Base-by-base conservation (phyloP, 1,140 invertebrate species). In the Drosophila funebris region DNA sequence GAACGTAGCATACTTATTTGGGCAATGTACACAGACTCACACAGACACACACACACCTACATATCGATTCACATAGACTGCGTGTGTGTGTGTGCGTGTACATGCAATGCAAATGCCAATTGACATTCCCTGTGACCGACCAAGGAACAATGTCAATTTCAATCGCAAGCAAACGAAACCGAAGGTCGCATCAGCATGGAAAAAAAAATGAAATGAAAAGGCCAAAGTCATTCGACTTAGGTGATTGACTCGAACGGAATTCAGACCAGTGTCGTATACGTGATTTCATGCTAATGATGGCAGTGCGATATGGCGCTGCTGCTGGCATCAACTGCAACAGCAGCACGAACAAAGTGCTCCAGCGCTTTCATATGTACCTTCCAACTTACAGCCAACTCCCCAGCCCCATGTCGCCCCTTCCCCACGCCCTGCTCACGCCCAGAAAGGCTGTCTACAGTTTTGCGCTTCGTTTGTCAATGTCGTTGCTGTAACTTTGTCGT, bases 391-490 rank as follows among this genome's bases (percentile, higher is more conserved):
- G n/a, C 16, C 18, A n/a, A n/a, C n/a, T n/a, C 4, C 8, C 13
- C 11, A 6, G 18, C 60, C 16, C 52, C n/a, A 22, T 13, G 37
- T 27, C 29, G 2, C 9, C 20, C 14, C 16, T 7, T 4, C 7
- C 52, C 4, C 37, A 0, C 20, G 9, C 7, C 37, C 54, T 29
- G 8, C 14, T 18, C 13, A 9, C 37, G 8, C 43, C 43, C 46
- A n/a, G n/a, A 29, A 31, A 48, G 13, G 54, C 27, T 63, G 64
- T 88, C 62, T 75, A 62, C 78, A 78, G 79, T 88, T 87, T 87
- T 54, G 67, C 75, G 82, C 83, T 88, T 72, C 75, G 82, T 88
- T 87, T 87, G 83, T 83, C 83, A 87, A 83, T 83, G 78, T 76
- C 76, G 76, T 73, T 46, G 57, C 46, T 16, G 57, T 33, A 76